Percentiles rank a stretch among this genome's conserved stretches.
phyloP scores from a whole-genome alignment of 2,113 vertebrate genomes.

The Numenius arquata region DNA sequence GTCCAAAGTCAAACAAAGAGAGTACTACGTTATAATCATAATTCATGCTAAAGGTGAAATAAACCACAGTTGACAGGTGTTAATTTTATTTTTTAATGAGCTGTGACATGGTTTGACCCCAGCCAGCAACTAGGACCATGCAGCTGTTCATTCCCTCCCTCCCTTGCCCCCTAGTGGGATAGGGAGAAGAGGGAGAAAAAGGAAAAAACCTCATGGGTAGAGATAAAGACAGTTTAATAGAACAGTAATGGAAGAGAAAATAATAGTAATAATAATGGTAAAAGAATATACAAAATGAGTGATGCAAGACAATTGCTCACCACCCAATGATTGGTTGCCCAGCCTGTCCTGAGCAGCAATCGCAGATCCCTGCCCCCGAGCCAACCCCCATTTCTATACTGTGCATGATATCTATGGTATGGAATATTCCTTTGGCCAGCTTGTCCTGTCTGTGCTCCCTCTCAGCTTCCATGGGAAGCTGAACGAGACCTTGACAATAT shows the following conservation, averaged over 20 bases:
- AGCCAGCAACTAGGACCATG: neutral
- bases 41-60: neutral
- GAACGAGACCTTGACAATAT: neutral
- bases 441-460: neutral
- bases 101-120: neutral
- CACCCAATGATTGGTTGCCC: neutral
- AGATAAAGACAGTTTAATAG: neutral
- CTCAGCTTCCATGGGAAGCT: neutral
- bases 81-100: neutral
- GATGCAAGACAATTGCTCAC: neutral
- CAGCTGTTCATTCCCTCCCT: neutral
- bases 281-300: neutral
- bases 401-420: neutral
- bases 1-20: neutral
- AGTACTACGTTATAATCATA: neutral
- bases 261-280: neutral
- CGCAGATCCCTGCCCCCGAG: neutral
- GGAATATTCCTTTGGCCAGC: neutral
- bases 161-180: neutral
- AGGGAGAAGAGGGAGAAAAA: neutral
- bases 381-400: neutral
- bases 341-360: neutral
- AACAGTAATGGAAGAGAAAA: neutral
- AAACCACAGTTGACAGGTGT: neutral
- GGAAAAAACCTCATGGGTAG: neutral